Evolutionary conservation across 2,888 invertebrate genomes (phyloP), one percentile per base, ranked within the genome.

Genomic region (Euphydryas editha): DNA sequence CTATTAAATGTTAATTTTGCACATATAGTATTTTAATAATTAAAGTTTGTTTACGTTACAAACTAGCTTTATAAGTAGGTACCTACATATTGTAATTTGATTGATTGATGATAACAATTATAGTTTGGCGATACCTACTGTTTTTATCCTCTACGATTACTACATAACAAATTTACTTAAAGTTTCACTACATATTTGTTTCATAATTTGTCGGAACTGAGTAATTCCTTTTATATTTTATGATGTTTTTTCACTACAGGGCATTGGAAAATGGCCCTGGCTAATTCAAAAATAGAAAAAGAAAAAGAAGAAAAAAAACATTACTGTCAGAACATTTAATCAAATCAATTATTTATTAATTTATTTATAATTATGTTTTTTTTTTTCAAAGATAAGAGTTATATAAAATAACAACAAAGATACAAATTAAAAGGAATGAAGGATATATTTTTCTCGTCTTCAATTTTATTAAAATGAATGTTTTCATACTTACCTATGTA

Each of bases 141-240:
- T 62, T 57, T 62, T 62, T 49, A 20, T n/a, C 36, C 49, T 47
- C 17, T 57, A 21, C 47, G 24, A 57, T 56, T 57, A 57, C 47
- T 3, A 47, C 56, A 47, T 57, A 57, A 47, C 39, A 49, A 57
- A 24, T 30, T 30, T 7, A 36, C 39, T 20, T 47, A 13, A 47
- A 62, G 62, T 57, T 62, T 62, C 62, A 62, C 62, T 15, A 36
- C 37, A 47, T 37, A 39, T 62, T 49, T 60, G 46, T 66, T 56
- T 42, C 65, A 57, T 62, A 61, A 62, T 62, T 62, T 57, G 47
- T 49, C 65, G 65, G 62, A 44, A 62, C 54, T 46, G 54, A 37
- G n/a, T 49, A 61, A 66, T 49, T 15, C 20, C 37, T 15, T 62
- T 62, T 21, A 39, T 36, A 47, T 39, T 42, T 18, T 47, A 20